Conservation (phyloP, 2,797 vertebrate species). For the Parauchenoglanis punctatus region DNA sequence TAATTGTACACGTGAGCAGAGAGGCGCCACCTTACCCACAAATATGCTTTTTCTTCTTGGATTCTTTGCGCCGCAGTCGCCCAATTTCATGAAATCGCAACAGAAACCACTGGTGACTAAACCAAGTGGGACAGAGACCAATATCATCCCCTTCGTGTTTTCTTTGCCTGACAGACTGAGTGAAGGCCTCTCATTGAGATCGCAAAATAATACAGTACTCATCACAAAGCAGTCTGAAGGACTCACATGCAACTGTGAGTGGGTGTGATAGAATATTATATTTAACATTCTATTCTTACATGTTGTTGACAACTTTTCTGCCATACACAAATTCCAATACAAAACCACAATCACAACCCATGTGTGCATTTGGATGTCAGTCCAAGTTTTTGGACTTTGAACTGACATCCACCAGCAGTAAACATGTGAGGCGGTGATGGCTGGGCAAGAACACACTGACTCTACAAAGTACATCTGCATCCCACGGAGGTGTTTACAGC, state of each 20-base stretch:
- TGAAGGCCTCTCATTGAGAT: conserved; percentile 4
- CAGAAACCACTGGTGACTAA: conserved; percentile 43
- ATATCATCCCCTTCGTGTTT: conserved; percentile 28
- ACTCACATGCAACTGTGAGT: conserved; percentile 21
- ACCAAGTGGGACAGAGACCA: conserved; percentile 35
- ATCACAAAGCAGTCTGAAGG: background rate
- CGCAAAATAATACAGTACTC: conserved; percentile 12
- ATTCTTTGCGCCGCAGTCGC: conserved; percentile 35
- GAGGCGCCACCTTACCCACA: conserved; percentile 47
- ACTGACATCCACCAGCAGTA: conserved; percentile 31
- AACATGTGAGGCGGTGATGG: conserved; percentile 29
- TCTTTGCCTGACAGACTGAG: conserved; percentile 22
- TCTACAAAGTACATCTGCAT: conserved; percentile 17
- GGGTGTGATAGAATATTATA: conserved; percentile 31
- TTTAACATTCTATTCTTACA: conserved; percentile 33
- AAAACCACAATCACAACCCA: conserved; percentile 32
- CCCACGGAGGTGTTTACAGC: conserved; percentile 40
- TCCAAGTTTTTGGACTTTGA: conserved; percentile 24
- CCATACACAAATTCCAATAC: conserved; percentile 34
- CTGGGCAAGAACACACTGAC: background rate
- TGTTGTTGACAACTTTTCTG: conserved; percentile 34
- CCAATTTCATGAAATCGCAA: conserved; percentile 37
- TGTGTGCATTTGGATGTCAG: conserved; percentile 20
- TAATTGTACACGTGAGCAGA: conserved; percentile 48
- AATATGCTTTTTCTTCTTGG: conserved; percentile 30